phyloP scores from a whole-genome alignment of 2,888 invertebrate genomes.

The Lepidochitona cinerea region DNA sequence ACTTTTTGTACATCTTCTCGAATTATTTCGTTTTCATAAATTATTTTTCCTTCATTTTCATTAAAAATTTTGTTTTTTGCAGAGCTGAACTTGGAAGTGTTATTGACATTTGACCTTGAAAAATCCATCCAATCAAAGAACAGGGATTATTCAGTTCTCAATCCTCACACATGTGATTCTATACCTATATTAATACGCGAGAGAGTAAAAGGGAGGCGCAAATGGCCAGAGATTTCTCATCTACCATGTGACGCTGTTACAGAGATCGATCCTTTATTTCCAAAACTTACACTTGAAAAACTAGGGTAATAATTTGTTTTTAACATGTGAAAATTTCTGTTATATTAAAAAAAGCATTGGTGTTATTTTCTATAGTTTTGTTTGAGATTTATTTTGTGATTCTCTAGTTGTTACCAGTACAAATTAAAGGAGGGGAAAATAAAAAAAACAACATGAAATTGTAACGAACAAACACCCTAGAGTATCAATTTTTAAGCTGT shows the following conservation, averaged over 20 bases:
- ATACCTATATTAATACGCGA: neutral
- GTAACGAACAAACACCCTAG: too few species aligned
- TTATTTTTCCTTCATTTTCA: too few species aligned
- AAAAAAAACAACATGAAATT: too few species aligned
- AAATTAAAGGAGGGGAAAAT: too few species aligned
- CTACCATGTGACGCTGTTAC: conserved; percentile 23
- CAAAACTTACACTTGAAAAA: conserved; percentile 30
- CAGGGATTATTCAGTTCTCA: neutral
- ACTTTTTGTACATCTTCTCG: too few species aligned
- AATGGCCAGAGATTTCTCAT: neutral
- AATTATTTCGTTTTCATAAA: too few species aligned
- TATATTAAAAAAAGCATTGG: too few species aligned
- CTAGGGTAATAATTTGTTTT: conserved; percentile 45
- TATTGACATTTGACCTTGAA: conserved; percentile 33
- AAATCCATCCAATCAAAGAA: neutral
- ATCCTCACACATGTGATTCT: neutral
- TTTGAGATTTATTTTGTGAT: neutral
- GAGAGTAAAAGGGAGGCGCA: neutral
- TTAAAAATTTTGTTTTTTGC: conserved; percentile 3
- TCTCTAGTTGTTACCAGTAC: too few species aligned
- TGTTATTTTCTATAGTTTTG: neutral
- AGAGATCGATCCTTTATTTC: conserved; percentile 47
- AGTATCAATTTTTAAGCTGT: too few species aligned
- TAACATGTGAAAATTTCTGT: too few species aligned
- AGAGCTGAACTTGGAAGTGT: conserved; percentile 43